Evolutionary conservation across 1,140 invertebrate genomes (phyloP).

Genomic region (Limonius californicus): DNA sequence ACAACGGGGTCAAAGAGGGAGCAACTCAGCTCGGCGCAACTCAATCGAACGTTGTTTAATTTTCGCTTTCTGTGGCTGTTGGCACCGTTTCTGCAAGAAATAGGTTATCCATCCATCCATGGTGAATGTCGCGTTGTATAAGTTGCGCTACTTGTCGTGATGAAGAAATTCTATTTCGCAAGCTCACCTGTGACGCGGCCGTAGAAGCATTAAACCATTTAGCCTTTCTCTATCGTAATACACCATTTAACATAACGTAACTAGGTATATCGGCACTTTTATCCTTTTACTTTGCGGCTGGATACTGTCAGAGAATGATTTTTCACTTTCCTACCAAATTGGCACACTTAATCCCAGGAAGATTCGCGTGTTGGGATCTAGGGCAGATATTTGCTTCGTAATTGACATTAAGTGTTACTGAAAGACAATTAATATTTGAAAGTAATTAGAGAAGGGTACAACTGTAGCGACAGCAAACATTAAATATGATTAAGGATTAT

Average conservation of each 20-base stretch:
- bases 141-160: background rate
- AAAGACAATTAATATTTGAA: background rate
- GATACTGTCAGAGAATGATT: background rate
- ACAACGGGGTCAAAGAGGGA: too few species aligned
- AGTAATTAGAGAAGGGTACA: too few species aligned
- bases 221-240: slow-evolving; percentile 8
- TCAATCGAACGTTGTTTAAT: too few species aligned
- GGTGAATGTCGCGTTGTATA: slow-evolving; percentile 1
- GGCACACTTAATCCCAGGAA: background rate
- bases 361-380: too few species aligned
- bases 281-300: slow-evolving; percentile 4
- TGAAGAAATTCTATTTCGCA: slow-evolving; percentile 11
- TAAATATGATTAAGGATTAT: too few species aligned
- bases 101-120: background rate
- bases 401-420: background rate
- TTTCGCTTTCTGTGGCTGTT: too few species aligned
- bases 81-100: background rate
- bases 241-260: slow-evolving; percentile 2
- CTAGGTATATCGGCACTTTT: background rate
- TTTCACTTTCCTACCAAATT: slow-evolving; percentile 2
- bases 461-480: too few species aligned
- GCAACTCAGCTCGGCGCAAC: too few species aligned
- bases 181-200: slow-evolving; percentile 11
- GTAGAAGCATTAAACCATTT: background rate
- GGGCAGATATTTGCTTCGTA: too few species aligned